Conservation (phyloP, 2,888 invertebrate genomes). For the Liodrosophila aerea region DNA sequence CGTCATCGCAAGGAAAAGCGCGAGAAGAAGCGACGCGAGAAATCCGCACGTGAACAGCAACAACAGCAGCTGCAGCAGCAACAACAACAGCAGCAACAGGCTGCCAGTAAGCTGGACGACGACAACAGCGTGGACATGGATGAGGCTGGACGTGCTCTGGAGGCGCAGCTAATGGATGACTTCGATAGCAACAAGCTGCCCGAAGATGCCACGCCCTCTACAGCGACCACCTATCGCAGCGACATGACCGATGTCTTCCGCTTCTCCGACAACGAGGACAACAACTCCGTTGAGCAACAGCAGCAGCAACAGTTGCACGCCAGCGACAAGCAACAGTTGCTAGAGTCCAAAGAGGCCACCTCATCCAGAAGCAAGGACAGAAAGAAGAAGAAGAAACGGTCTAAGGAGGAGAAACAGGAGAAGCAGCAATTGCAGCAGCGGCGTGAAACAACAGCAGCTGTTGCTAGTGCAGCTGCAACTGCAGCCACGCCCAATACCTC, state of each 20-base stretch:
- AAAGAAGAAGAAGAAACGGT: conserved; percentile 93
- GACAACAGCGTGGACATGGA: conserved; percentile 91
- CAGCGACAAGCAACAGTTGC: conserved; percentile 21
- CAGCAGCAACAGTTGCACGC: conserved; percentile 52
- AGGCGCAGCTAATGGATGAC: conserved; percentile 90
- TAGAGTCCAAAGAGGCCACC: conserved; percentile 30
- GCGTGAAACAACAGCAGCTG: conserved; percentile 56
- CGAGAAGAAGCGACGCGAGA: conserved; percentile 86
- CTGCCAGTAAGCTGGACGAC: conserved; percentile 82
- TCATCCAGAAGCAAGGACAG: conserved; percentile 87
- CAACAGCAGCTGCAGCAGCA: conserved; percentile 52
- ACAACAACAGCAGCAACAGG: conserved; percentile 54
- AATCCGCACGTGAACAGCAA: conserved; percentile 80
- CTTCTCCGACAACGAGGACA: conserved; percentile 85
- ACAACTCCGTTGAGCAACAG: conserved; percentile 83
- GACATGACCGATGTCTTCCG: conserved; percentile 85
- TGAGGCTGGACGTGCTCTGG: conserved; percentile 91
- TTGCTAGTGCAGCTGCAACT: conserved; percentile 1
- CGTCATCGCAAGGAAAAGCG: conserved; percentile 83
- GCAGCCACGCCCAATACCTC: conserved; percentile 15
- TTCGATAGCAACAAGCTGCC: conserved; percentile 84
- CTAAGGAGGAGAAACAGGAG: conserved; percentile 86
- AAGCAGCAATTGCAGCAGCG: conserved; percentile 84
- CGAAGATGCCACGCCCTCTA: conserved; percentile 81
- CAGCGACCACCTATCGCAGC: conserved; percentile 80